A percentile compares a stretch with the other conserved stretches of the same genome.
These are phyloP conservation scores for Cecropterus lyciades DNA, from an alignment of 1,140 invertebrate species.

Conservation along the genomic window DNA sequence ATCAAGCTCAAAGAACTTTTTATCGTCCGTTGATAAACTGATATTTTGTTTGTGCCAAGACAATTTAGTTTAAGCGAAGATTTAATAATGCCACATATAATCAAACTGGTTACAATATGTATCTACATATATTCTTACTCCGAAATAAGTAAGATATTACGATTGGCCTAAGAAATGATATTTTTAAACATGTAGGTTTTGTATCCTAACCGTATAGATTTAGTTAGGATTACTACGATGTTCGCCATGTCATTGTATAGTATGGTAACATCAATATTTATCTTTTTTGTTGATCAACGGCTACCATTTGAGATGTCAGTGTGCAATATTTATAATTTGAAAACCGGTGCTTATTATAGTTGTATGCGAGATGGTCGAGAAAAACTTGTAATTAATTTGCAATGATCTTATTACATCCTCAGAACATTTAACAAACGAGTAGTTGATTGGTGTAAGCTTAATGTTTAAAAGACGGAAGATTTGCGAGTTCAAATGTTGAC, in stretches of 20 bases:
- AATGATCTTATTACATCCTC: slow-evolving; percentile 53
- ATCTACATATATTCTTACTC: slow-evolving; percentile 50
- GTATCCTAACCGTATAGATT: slow-evolving; percentile 63
- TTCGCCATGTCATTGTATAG: slow-evolving; percentile 33
- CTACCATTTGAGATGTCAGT: slow-evolving; percentile 40
- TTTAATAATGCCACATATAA: slow-evolving; percentile 60
- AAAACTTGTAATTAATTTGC: slow-evolving; percentile 37
- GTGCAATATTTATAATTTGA: slow-evolving; percentile 55
- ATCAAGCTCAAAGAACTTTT: slow-evolving; percentile 42
- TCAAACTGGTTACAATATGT: slow-evolving; percentile 44
- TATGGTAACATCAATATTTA: slow-evolving; percentile 23
- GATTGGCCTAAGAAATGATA: slow-evolving; percentile 78
- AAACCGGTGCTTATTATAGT: slow-evolving; percentile 58
- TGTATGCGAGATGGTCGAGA: slow-evolving; percentile 27
- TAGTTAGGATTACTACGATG: slow-evolving; percentile 42
- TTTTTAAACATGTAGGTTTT: slow-evolving; percentile 76
- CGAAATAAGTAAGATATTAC: slow-evolving; percentile 49
- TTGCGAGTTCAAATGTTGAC: slow-evolving; percentile 30
- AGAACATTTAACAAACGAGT: slow-evolving; percentile 59
- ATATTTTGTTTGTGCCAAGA: slow-evolving; percentile 79
- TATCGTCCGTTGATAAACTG: slow-evolving; percentile 37
- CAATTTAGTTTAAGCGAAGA: slow-evolving; percentile 68
- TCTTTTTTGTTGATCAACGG: slow-evolving; percentile 18
- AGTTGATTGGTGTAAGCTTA: slow-evolving; percentile 39
- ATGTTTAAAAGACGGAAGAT: slow-evolving; percentile 45